Evolutionary conservation across 2,113 vertebrate genomes (phyloP).

Genomic region (Centrocercus urophasianus): DNA sequence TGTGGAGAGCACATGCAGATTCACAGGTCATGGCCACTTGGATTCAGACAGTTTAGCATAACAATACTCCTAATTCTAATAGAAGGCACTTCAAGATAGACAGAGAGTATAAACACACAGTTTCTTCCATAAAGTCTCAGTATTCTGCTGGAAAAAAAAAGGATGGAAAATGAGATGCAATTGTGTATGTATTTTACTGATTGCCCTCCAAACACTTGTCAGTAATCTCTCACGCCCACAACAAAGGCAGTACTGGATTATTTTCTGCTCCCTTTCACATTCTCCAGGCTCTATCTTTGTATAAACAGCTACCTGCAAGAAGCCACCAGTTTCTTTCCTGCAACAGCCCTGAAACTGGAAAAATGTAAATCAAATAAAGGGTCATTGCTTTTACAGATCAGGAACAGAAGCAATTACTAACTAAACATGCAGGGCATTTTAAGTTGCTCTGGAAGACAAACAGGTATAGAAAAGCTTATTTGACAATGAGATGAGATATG

Average conservation of each 20-base stretch:
- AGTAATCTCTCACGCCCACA: neutral
- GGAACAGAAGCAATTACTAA: neutral
- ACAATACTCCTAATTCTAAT: neutral
- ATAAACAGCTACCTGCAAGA: neutral
- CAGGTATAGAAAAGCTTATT: neutral
- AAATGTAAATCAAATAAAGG: neutral
- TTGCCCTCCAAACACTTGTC: neutral
- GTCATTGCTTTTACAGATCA: neutral
- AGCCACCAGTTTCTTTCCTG: neutral
- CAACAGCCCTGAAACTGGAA: neutral
- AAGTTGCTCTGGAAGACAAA: neutral
- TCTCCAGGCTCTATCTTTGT: neutral
- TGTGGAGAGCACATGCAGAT: accelerated
- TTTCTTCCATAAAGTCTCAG: neutral
- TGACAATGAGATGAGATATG: neutral
- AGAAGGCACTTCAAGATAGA: neutral
- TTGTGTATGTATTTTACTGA: neutral
- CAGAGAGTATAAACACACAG: neutral
- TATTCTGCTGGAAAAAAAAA: neutral
- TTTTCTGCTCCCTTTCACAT: neutral
- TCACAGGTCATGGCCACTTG: neutral
- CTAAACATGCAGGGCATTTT: neutral
- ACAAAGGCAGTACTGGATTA: neutral
- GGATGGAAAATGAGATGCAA: neutral
- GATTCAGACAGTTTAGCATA: neutral